These are phyloP conservation scores for Cryptus viduatorius DNA, from an alignment of 2,888 invertebrate species.

Conservation along the genomic window DNA sequence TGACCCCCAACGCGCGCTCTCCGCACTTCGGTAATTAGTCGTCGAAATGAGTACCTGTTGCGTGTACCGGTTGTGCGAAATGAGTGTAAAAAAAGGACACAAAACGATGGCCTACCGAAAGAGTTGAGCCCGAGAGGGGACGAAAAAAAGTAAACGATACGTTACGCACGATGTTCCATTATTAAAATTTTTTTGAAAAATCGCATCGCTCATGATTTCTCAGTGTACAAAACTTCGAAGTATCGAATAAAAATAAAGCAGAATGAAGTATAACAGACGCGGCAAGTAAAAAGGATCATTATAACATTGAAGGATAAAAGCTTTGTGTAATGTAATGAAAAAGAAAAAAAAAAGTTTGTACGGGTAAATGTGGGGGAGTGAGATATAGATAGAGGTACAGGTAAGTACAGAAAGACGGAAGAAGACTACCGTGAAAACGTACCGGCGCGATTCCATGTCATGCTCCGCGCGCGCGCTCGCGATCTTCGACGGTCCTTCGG, in stretches of 20 bases:
- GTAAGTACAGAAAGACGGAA: neutral
- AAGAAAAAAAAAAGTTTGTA: neutral
- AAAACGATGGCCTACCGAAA: neutral
- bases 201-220: too few relatives aligned
- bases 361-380: neutral
- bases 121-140: neutral
- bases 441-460: neutral
- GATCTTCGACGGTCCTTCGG: constrained; percentile 10
- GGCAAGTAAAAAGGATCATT: neutral
- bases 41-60: constrained; percentile 77
- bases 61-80: constrained; percentile 56
- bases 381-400: neutral
- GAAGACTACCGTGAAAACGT: neutral
- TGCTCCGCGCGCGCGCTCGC: neutral
- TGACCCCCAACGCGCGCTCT: constrained; percentile 11
- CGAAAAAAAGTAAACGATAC: constrained; percentile 6
- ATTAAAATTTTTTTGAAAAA: too few relatives aligned
- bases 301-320: neutral
- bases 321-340: neutral
- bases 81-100: constrained; percentile 16
- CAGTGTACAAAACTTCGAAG: too few relatives aligned
- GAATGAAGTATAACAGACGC: neutral
- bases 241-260: too few relatives aligned
- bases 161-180: neutral
- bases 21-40: constrained; percentile 68